Base-by-base conservation (phyloP, 92 coral and sea anemone species). In the Palythoa grandiflora region DNA sequence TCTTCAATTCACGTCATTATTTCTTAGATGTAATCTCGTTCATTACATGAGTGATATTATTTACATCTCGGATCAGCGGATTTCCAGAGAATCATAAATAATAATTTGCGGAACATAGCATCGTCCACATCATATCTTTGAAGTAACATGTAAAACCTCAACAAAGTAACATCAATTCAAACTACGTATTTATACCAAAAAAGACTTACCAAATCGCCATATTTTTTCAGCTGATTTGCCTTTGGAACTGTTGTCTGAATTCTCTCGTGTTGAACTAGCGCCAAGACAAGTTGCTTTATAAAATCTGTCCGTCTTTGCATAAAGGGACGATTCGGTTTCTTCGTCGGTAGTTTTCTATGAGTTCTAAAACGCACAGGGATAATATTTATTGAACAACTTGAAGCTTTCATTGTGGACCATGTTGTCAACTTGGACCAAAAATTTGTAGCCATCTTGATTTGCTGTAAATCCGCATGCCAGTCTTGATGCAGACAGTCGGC, bases 191-290 rank as follows among this genome's bases (percentile, higher is more conserved):
- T 11, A 9, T 28, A 21, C 4, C 7, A 19, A 19, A 81, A 11
- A 44, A 16, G 12, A 78, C 98, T 91, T 79, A 97, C 99, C 92
- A 97, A 79, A 83, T 97, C 98, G 20, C 98, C 98, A 84, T 97
- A 95, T 91, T 94, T 89, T 88, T 97, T 92, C 39, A 97, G 91
- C 83, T 97, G 98, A 59, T 89, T 89, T 1, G 99, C 99, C 77
- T 96, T 97, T 70, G 91, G 96, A 48, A 93, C 89, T 37, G 99
- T 97, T 12, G 99, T 97, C 77, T 97, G 99, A 65, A 97, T 84
- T 44, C 99, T 91, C 83, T 97, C 99, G 91, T 92, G 91, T 86
- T 95, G 93, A 9, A 97, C 96, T 28, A 97, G 90, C 57, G 97
- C 97, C 55, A 95, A 75, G 40, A 94, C 93, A 3, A 97, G 89